Evolutionary conservation across 2,888 invertebrate genomes (phyloP), one percentile per base, ranked within the genome.

Genomic region (Polyommatus icarus): DNA sequence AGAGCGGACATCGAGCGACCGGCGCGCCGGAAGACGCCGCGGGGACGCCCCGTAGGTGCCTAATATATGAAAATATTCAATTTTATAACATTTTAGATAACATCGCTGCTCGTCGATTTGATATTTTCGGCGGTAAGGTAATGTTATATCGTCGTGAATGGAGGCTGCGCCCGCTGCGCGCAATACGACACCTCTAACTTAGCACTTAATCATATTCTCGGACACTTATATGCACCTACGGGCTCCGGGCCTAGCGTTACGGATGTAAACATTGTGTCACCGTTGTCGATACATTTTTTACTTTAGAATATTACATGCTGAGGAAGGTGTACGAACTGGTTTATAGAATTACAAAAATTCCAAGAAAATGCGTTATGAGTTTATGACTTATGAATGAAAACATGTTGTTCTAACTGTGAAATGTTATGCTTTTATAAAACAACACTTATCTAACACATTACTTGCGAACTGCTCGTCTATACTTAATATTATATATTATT

Each of bases 81-180:
- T 92, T 93, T 93, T 92, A 92, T 91, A 91, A 91, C 90, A 91
- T 92, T 93, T 88, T 86, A 90, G 93, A 94, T 93, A 94, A 90
- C 91, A 93, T 93, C 93, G 90, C 87, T 85, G 84, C 81, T 88
- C 92, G 93, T 91, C 93, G 93, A 93, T 91, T 92, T 92, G 92
- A 93, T 92, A 91, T 92, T 93, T 93, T 93, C 91, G 92, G 92
- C 91, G 91, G 90, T 91, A 89, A 91, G 88, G 93, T 92, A 92
- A 93, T 90, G 87, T 91, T 90, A 92, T 91, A 89, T 85, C 84
- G 80, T 85, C 85, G 87, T 91, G 91, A 91, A 92, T 93, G 93
- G 91, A 89, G 86, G 82, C 82, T 83, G 90, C 78, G 85, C 87
- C 93, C 84, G 93, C 93, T 91, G 93, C 86, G 93, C 85, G 87